Evolutionary conservation across 1,140 invertebrate genomes (phyloP), one percentile per base, ranked within the genome.

Genomic region (Drosophila kanapiae): DNA sequence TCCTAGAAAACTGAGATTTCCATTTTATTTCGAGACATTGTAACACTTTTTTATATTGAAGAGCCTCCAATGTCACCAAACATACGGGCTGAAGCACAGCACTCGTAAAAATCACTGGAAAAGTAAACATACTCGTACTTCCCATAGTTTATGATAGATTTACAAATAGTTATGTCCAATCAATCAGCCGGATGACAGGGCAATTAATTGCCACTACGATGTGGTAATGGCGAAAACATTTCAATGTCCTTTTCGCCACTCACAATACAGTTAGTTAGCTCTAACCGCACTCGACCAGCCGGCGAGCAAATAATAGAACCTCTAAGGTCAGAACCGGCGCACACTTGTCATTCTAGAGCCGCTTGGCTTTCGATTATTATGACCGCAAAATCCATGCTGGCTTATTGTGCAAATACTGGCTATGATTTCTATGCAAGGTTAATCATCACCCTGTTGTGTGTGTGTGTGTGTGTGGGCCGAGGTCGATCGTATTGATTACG

Each of bases 171-270:
- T 88, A 80, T 81, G 75, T 78, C 84, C 78, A 75, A 87, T 87
- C 84, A 84, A 87, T 84, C 84, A 87, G 76, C 23, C 71, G 38
- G 58, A 84, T 88, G 85, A 84, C 84, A 43, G 14, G 38, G 58
- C 69, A 58, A 51, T 70, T 63, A 43, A 70, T 56, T 57, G 40
- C 47, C 27, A 8, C 10, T 16, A 37, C n/a, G 23, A 78, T 85
- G 69, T 40, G 56, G 53, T 79, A 74, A 86, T 63, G 75, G 83
- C 80, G 49, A 58, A 84, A 90, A 69, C 71, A 88, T 88, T 88
- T 88, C 85, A 88, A 88, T 88, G 85, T 88, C 85, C 85, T 88
- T 88, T 75, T 53, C 57, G 56, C 63, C 69, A 75, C 60, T 49
- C 48, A 56, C 58, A 79, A 35, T 80, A 83, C 80, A 80, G 84